These are phyloP conservation scores for Ascaphus truei DNA, from an alignment of 2,113 vertebrate genomes.

Conservation along the genomic window DNA sequence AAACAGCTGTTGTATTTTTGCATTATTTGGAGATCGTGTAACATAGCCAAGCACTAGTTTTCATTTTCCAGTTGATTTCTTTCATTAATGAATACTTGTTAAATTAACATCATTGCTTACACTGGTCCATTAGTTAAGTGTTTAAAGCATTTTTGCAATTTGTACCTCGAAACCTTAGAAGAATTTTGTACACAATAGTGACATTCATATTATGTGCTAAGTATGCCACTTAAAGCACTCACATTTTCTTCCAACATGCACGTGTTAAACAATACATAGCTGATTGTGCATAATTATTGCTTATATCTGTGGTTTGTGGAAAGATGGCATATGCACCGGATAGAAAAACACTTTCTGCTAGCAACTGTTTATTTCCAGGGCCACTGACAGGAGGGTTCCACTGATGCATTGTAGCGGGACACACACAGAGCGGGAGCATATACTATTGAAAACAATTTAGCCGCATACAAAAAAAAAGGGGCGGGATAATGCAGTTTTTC, in stretches of 20 bases:
- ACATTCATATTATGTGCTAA: slow-evolving; percentile 30
- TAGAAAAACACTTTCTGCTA: no score
- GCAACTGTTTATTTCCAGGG: no score
- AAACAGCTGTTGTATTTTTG: slow-evolving; percentile 20
- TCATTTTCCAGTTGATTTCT: slow-evolving; percentile 35
- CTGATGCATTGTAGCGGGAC: no score
- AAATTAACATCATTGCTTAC: slow-evolving; percentile 38
- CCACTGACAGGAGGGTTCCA: no score
- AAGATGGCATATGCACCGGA: no score
- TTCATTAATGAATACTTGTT: slow-evolving; percentile 40
- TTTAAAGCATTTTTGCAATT: slow-evolving; percentile 39
- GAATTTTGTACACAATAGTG: slow-evolving; percentile 13
- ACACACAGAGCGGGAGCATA: no score
- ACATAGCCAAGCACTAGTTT: slow-evolving; percentile 30
- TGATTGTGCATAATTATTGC: no score
- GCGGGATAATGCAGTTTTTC: no score
- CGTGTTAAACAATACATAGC: neutral
- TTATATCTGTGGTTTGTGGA: no score
- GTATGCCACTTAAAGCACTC: neutral
- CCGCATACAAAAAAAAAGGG: no score
- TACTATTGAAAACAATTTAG: no score
- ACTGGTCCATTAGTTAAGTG: slow-evolving; percentile 37
- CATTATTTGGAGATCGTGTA: slow-evolving; percentile 34
- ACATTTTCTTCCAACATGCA: no score
- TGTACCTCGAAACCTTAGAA: slow-evolving; percentile 34